These are phyloP conservation scores for Calypte anna DNA, from an alignment of 2,113 vertebrate species.

Conservation along the genomic window DNA sequence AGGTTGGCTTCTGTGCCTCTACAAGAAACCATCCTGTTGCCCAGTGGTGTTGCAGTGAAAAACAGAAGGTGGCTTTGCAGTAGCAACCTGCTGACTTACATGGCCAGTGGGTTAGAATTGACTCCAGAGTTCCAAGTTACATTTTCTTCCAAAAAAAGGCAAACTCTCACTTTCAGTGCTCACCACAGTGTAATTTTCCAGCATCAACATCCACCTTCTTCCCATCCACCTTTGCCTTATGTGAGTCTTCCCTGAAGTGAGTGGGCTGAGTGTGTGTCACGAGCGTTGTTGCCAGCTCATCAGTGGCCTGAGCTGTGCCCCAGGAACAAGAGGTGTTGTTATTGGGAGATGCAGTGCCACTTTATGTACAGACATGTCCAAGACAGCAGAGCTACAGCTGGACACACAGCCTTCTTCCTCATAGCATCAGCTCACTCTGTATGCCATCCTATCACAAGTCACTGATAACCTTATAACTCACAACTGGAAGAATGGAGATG, in stretches of 20 bases:
- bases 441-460: rapidly evolving
- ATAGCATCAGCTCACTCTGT: rapidly evolving
- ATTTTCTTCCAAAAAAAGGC: neutral
- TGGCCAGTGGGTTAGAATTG: neutral
- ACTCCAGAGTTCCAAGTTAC: rapidly evolving
- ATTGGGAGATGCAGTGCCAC: neutral
- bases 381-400: neutral
- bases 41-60: neutral
- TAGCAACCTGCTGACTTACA: neutral
- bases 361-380: neutral
- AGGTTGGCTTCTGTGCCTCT: neutral
- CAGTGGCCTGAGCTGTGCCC: neutral
- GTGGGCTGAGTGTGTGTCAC: neutral
- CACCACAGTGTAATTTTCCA: neutral
- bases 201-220: neutral
- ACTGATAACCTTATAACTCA: conserved; percentile 7
- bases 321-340: rapidly evolving
- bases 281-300: neutral
- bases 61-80: neutral
- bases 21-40: rapidly evolving
- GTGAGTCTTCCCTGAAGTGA: neutral
- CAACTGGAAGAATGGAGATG: neutral
- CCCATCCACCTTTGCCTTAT: neutral
- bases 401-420: neutral
- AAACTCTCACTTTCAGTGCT: neutral